Conservation (phyloP, 2,113 vertebrate genomes). For the Notarius quadriscutis region DNA sequence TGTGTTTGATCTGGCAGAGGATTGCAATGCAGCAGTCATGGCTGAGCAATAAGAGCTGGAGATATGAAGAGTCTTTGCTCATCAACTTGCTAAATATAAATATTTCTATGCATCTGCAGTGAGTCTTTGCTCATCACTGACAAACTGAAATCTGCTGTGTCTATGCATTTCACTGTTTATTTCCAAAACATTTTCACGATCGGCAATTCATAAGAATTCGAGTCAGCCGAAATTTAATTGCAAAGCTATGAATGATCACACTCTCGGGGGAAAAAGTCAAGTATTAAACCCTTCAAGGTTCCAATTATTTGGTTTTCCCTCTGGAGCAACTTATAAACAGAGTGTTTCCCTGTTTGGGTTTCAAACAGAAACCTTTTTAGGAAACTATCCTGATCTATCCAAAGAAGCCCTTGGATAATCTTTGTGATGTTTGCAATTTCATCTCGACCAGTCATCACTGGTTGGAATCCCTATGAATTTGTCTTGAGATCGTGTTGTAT, state of each 20-base stretch:
- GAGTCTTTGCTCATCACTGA: neutral
- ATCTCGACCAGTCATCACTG: neutral
- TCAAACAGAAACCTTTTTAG: neutral
- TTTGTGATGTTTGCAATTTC: neutral
- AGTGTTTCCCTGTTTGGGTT: neutral
- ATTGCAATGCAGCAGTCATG: neutral
- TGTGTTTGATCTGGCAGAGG: neutral
- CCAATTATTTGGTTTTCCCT: neutral
- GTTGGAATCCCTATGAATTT: neutral
- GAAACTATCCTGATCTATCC: neutral
- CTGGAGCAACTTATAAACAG: neutral
- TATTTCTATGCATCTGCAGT: conserved; percentile 16
- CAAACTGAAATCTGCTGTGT: neutral
- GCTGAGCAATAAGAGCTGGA: neutral
- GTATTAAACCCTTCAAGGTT: neutral
- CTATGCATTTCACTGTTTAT: neutral
- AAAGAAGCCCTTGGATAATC: neutral
- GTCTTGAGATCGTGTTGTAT: neutral
- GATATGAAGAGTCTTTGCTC: neutral
- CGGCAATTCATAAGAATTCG: neutral
- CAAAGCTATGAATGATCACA: neutral
- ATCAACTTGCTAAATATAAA: neutral
- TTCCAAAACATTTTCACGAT: neutral
- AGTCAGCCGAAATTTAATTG: neutral
- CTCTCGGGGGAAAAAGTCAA: neutral